These are phyloP conservation scores for Dendrocincla tyrannina DNA, from an alignment of 2,797 vertebrate genomes.

Conservation along the genomic window DNA sequence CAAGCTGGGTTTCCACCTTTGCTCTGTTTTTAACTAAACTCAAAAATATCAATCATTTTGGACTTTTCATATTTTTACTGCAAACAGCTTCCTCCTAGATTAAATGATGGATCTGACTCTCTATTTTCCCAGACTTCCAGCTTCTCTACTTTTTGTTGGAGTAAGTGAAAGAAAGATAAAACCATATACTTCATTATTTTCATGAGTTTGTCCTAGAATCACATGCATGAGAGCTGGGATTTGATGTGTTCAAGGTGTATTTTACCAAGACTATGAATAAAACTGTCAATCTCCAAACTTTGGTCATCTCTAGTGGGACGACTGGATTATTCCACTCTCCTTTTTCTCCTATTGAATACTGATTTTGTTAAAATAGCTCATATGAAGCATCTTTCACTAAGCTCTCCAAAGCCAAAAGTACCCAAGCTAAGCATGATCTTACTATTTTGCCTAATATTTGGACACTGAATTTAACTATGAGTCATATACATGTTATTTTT, in stretches of 20 bases:
- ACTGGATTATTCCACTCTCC: background rate
- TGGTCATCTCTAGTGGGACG: background rate
- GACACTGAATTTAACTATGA: background rate
- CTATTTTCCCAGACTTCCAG: background rate
- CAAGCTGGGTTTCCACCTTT: background rate
- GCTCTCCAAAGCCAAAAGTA: background rate
- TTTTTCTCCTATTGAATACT: background rate
- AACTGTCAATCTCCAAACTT: background rate
- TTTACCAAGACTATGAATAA: background rate
- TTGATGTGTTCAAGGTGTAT: background rate
- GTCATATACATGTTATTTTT: background rate
- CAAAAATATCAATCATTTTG: background rate
- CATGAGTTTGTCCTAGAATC: background rate
- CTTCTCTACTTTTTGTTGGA: background rate
- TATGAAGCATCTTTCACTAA: background rate
- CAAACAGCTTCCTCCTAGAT: background rate
- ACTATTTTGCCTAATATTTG: background rate
- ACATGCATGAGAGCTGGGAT: background rate
- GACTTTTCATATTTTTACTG: slow-evolving; percentile 1
- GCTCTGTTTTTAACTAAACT: background rate
- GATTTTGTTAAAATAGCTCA: background rate
- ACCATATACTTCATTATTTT: background rate
- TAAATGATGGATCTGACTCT: background rate
- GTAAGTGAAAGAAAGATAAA: background rate
- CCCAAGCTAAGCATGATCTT: background rate